These are phyloP conservation scores for Pseudomyrmex concolor DNA, from an alignment of 1,140 invertebrate genomes.

Conservation along the genomic window DNA sequence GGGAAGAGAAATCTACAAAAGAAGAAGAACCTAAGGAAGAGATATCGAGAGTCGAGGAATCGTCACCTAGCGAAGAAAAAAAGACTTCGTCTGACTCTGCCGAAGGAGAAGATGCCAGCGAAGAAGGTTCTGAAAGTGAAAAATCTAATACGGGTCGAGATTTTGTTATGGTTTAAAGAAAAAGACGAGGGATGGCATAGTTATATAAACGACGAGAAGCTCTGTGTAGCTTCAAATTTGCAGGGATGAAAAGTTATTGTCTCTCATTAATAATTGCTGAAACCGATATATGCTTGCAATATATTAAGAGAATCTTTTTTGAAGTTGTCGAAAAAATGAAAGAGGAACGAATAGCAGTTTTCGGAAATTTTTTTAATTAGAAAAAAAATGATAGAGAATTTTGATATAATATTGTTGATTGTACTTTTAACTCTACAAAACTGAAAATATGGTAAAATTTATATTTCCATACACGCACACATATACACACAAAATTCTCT, in stretches of 20 bases:
- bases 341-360: no score
- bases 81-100: constrained; percentile 65
- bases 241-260: constrained; percentile 22
- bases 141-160: constrained; percentile 92
- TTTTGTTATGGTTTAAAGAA: constrained; percentile 88
- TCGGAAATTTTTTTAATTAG: no score
- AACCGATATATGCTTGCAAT: constrained; percentile 36
- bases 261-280: constrained; percentile 60
- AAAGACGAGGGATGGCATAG: neutral
- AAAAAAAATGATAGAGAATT: no score
- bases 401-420: no score
- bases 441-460: no score
- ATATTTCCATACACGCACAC: no score
- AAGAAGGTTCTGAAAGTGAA: constrained; percentile 84
- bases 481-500: no score
- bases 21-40: constrained; percentile 69
- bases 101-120: constrained; percentile 80
- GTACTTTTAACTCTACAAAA: no score
- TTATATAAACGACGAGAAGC: no score
- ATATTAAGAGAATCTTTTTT: neutral
- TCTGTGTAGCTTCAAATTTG: constrained; percentile 49
- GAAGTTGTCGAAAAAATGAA: no score
- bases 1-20: constrained; percentile 74
- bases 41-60: constrained; percentile 70
- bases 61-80: constrained; percentile 65